These are phyloP conservation scores for Eugnorisma glareosa DNA, from an alignment of 2,888 invertebrate genomes.

Conservation along the genomic window DNA sequence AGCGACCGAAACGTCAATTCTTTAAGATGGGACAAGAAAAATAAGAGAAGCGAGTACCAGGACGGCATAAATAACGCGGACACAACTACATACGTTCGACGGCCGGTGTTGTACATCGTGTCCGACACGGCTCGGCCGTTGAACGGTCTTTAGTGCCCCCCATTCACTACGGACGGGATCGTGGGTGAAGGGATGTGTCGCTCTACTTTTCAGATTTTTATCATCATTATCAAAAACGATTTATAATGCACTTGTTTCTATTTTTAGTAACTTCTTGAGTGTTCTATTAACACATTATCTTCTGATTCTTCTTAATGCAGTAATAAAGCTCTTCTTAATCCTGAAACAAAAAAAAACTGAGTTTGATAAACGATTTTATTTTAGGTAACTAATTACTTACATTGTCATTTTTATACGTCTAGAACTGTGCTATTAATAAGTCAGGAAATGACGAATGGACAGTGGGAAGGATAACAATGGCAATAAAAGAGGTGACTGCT, in stretches of 20 bases:
- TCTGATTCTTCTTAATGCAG: not conserved
- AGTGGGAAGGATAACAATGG: too few relatives aligned
- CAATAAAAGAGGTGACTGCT: too few relatives aligned
- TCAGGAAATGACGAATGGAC: too few relatives aligned
- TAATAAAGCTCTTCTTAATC: not conserved
- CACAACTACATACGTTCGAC: slow-evolving; percentile 71
- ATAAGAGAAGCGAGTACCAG: slow-evolving; percentile 63
- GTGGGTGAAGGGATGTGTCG: slow-evolving; percentile 58
- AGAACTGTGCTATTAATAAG: too few relatives aligned
- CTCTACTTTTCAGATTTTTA: not conserved
- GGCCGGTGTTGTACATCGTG: slow-evolving; percentile 80
- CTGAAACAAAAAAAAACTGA: not conserved
- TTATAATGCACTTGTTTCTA: not conserved
- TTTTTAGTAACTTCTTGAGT: not conserved
- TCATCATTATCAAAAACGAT: not conserved
- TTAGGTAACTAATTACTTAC: too few relatives aligned
- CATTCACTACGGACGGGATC: slow-evolving; percentile 74
- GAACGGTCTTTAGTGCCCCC: slow-evolving; percentile 80
- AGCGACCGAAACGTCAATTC: slow-evolving; percentile 57
- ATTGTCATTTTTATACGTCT: too few relatives aligned
- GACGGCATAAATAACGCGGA: slow-evolving; percentile 79
- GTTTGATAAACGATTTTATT: too few relatives aligned
- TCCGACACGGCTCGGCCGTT: slow-evolving; percentile 77
- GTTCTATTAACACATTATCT: not conserved
- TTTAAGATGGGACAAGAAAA: slow-evolving; percentile 55